phyloP scores from a whole-genome alignment of 1,140 invertebrate species.

The Stratiolaelaps scimitus region DNA sequence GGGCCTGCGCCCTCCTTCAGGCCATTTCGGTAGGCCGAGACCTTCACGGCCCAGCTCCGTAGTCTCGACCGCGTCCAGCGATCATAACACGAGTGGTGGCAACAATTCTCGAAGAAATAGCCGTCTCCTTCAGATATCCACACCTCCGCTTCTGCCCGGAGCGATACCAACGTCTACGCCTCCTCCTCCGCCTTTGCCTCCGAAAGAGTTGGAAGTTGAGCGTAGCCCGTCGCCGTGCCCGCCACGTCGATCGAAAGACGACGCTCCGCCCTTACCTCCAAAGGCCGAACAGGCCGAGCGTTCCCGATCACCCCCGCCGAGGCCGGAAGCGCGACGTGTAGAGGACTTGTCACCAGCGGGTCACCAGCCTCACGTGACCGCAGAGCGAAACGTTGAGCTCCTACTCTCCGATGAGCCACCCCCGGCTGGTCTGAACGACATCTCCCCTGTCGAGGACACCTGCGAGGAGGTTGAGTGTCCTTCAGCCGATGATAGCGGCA shows the following conservation, averaged over 20 bases:
- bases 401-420: constrained; percentile 10
- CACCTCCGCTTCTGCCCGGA: constrained; percentile 6
- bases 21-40: constrained; percentile 21
- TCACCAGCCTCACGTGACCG: background rate
- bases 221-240: background rate
- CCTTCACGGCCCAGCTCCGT: constrained; percentile 22
- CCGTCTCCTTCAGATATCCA: constrained; percentile 13
- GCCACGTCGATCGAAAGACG: background rate
- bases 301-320: too few species aligned
- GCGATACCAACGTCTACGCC: background rate
- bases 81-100: background rate
- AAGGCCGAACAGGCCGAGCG: too few species aligned
- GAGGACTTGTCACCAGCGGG: too few species aligned
- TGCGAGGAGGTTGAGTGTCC: background rate
- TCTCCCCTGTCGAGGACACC: constrained; percentile 1
- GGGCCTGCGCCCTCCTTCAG: constrained; percentile 15
- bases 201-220: constrained; percentile 7
- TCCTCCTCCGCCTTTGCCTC: background rate
- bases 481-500: constrained; percentile 20
- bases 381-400: constrained; percentile 13
- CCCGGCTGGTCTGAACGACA: constrained; percentile 15
- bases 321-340: too few species aligned
- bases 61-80: background rate
- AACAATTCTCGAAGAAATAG: background rate
- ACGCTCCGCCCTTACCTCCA: too few species aligned